Evolutionary conservation across 2,888 invertebrate genomes (phyloP).

Genomic region (Drosophila picticornis): DNA sequence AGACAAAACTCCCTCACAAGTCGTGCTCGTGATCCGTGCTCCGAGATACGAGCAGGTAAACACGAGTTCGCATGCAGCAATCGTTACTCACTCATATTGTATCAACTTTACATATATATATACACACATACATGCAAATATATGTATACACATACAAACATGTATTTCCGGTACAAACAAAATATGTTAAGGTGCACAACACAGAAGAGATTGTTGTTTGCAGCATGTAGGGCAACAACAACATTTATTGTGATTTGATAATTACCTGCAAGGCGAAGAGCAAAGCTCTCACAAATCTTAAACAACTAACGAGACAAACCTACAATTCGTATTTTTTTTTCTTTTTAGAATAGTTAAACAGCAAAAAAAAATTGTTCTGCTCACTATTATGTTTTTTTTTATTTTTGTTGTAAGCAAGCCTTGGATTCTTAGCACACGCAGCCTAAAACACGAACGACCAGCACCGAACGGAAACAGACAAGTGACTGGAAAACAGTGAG

Average conservation of each 20-base stretch:
- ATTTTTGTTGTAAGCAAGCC: slow-evolving; percentile 24
- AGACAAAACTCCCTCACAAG: slow-evolving; percentile 23
- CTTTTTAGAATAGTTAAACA: slow-evolving; percentile 10
- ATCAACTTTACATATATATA: slow-evolving; percentile 16
- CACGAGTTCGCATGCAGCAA: slow-evolving; percentile 24
- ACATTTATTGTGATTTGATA: slow-evolving; percentile 10
- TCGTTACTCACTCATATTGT: slow-evolving; percentile 38
- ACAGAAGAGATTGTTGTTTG: slow-evolving; percentile 25
- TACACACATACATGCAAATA: neutral
- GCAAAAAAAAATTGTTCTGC: slow-evolving; percentile 31
- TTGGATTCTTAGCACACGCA: slow-evolving; percentile 26
- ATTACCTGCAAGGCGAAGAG: slow-evolving; percentile 38
- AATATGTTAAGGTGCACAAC: slow-evolving; percentile 43
- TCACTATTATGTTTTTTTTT: slow-evolving; percentile 22
- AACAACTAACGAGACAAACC: slow-evolving; percentile 3
- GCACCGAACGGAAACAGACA: slow-evolving; percentile 48
- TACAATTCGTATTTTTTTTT: slow-evolving; percentile 4
- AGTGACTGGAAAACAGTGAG: slow-evolving; percentile 57
- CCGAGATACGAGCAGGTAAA: slow-evolving; percentile 38
- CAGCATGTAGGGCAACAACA: slow-evolving; percentile 25
- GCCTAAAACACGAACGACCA: slow-evolving; percentile 38
- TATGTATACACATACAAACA: slow-evolving; percentile 16
- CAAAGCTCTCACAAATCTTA: slow-evolving; percentile 28
- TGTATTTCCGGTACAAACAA: slow-evolving; percentile 51
- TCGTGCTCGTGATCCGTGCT: slow-evolving; percentile 4